Evolutionary conservation across 2,113 vertebrate genomes (phyloP).

Genomic region (Canis aureus): DNA sequence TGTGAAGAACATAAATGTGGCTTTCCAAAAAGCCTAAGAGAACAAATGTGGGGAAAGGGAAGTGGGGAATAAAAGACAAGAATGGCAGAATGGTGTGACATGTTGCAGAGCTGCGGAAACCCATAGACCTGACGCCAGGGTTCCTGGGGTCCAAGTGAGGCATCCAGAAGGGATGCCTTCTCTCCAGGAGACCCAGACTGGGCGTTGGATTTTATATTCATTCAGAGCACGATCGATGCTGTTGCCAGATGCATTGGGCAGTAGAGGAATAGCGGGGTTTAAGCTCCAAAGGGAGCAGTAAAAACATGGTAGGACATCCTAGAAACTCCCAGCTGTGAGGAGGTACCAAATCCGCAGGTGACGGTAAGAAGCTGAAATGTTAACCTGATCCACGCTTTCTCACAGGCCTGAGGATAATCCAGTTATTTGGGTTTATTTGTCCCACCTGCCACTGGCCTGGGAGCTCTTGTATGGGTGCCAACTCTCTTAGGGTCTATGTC

Average conservation of each 20-base stretch:
- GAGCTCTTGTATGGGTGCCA: not conserved
- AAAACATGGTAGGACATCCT: not conserved
- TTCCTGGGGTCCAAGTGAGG: not conserved
- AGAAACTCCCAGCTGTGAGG: not conserved
- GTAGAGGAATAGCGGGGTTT: not conserved
- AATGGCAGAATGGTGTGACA: not conserved
- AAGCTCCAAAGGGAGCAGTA: not conserved
- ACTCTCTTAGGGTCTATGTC: not conserved
- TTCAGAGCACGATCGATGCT: not conserved
- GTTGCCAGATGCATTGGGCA: not conserved
- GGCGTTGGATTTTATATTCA: not conserved
- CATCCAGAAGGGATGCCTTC: not conserved
- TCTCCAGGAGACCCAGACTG: not conserved
- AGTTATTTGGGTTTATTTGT: not conserved
- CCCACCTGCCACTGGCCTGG: not conserved
- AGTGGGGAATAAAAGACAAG: not conserved
- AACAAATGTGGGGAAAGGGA: not conserved
- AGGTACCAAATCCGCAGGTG: not conserved
- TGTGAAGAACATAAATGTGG: slow-evolving; percentile 44
- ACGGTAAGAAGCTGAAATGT: not conserved
- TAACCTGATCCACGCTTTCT: not conserved
- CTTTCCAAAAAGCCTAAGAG: not conserved
- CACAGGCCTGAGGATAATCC: not conserved
- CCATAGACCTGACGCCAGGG: not conserved
- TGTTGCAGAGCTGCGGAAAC: not conserved